phyloP scores from a whole-genome alignment of 2,113 vertebrate genomes.

The Empidonax alnorum region DNA sequence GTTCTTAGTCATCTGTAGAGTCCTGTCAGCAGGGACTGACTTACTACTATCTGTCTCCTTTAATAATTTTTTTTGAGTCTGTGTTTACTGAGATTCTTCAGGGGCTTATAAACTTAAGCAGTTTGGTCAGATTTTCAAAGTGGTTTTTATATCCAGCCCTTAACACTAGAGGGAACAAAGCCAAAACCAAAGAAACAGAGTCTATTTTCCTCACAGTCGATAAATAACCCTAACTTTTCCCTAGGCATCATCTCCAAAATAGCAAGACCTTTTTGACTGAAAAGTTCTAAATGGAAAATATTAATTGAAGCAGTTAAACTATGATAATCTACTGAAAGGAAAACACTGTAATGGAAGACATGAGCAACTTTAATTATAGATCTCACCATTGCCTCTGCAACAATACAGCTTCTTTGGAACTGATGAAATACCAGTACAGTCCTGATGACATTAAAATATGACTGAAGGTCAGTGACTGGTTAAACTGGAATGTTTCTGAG shows the following conservation, averaged over 20 bases:
- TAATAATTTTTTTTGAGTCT: constrained; percentile 8
- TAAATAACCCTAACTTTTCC: constrained; percentile 4
- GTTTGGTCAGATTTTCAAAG: constrained; percentile 36
- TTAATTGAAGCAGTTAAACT: constrained; percentile 7
- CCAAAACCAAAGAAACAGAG: constrained; percentile 1
- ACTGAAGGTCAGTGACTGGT: constrained; percentile 46
- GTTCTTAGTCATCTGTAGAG: background rate
- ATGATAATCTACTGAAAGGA: background rate
- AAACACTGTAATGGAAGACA: background rate
- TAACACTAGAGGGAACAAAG: constrained; percentile 16
- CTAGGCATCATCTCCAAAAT: background rate
- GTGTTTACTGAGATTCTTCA: constrained; percentile 39
- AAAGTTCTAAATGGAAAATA: constrained; percentile 15
- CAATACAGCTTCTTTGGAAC: background rate
- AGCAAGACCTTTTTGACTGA: background rate
- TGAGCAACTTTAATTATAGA: background rate
- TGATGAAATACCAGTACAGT: background rate
- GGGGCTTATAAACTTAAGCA: constrained; percentile 20
- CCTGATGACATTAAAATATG: background rate
- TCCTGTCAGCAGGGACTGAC: background rate
- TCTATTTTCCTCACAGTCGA: background rate
- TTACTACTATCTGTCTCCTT: background rate
- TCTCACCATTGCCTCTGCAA: background rate
- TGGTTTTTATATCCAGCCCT: constrained; percentile 3
- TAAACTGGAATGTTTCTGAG: constrained; percentile 59